Evolutionary conservation across 2,888 invertebrate genomes (phyloP), one percentile per base, ranked within the genome.

Genomic region (Colostygia pectinataria): DNA sequence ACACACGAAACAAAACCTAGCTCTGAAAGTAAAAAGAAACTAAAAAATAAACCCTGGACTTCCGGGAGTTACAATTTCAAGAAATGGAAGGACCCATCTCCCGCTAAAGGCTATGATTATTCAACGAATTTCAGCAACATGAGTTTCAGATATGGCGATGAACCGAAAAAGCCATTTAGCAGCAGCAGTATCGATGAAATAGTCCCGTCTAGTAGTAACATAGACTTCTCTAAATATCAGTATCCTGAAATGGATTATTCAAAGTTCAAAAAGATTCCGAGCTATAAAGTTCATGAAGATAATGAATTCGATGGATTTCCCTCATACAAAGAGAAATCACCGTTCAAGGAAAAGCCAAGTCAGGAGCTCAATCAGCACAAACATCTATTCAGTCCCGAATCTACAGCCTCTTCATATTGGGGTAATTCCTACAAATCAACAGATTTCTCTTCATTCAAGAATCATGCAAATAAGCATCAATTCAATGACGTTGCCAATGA

Each of bases 201-300:
- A 51, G 57, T 74, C 27, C 77, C 86, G 13, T 80, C 81, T 1
- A 83, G 84, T 50, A 89, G 83, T 53, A 88, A 85, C 56, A 54
- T 79, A 10, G 79, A 81, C 57, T 72, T 72, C 13, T 61, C 75
- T 6, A 73, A 73, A 55, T 84, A 81, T 45, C 71, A 76, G 18
- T 74, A 71, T 43, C 77, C 80, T 1, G 79, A 79, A 44, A 65
- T 56, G 3, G 81, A 81, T 54, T 81, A 68, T 55, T 65, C 72
- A 1, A 71, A 61, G 40, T 78, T 80, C 52, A 84, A 84, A 57
- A 80, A 79, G 56, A 66, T 75, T 47, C 80, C 84, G 1, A 55
- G 53, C 13, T 61, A 58, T 1, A 71, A 81, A 65, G 61, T 67
- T 20, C 66, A 71, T 10, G 74, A 70, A 51, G 77, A 76, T 25